Evolutionary conservation across 2,113 vertebrate genomes (phyloP).

Genomic region (Lates calcarifer): DNA sequence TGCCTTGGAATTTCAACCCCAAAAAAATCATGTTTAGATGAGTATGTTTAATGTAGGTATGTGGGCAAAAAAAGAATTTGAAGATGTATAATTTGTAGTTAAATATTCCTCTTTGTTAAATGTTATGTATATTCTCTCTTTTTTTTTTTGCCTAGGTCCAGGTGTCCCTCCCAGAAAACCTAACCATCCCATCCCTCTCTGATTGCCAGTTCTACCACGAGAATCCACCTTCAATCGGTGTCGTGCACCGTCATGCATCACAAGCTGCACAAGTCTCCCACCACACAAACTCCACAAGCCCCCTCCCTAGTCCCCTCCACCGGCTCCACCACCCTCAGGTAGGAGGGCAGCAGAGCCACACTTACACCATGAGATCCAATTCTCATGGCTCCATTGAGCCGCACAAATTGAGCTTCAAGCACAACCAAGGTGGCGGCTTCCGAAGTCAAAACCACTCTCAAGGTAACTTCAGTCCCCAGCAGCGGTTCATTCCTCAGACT

Average conservation of each 20-base stretch:
- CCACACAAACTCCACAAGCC: constrained; percentile 71
- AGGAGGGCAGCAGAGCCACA: constrained; percentile 57
- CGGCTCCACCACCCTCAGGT: constrained; percentile 77
- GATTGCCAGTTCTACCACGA: constrained; percentile 83
- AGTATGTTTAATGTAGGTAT: no score
- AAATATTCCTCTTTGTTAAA: neutral
- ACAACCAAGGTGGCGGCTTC: constrained; percentile 67
- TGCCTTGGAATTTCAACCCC: neutral
- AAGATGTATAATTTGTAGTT: no score
- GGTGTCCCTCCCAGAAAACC: constrained; percentile 67
- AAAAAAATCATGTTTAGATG: no score
- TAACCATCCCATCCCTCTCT: constrained; percentile 73
- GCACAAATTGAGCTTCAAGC: constrained; percentile 68
- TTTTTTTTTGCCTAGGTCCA: constrained; percentile 65
- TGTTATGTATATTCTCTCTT: neutral
- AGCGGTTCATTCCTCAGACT: constrained; percentile 62
- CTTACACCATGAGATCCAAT: constrained; percentile 51
- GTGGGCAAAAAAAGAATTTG: no score
- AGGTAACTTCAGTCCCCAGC: constrained; percentile 65
- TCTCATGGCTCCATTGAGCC: constrained; percentile 56
- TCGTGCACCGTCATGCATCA: constrained; percentile 71
- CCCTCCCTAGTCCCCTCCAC: constrained; percentile 77
- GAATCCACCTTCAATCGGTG: constrained; percentile 74
- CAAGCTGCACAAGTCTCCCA: constrained; percentile 71
- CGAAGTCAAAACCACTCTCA: constrained; percentile 54